Conservation (phyloP, 2,888 invertebrate genomes). For the Eupeodes latifasciatus region DNA sequence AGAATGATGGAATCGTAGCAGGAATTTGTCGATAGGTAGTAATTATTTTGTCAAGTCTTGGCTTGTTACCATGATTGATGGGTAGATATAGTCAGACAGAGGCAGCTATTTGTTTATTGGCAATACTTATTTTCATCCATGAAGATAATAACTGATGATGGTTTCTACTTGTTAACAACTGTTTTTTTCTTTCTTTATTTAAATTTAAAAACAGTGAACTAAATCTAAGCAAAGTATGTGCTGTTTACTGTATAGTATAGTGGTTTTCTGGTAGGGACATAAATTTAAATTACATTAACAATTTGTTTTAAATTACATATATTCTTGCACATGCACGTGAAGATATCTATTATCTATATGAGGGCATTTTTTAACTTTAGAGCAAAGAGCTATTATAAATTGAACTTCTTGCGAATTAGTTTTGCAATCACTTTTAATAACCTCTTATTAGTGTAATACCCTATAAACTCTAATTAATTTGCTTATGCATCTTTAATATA, state of each 20-base stretch:
- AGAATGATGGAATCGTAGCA: constrained; percentile 43
- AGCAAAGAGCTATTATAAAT: too few relatives aligned
- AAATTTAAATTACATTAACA: background rate
- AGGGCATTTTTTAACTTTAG: too few relatives aligned
- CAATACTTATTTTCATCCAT: constrained; percentile 12
- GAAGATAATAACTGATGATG: constrained; percentile 39
- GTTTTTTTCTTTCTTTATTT: background rate
- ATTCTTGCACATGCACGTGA: background rate
- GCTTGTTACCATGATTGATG: constrained; percentile 71
- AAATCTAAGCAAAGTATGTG: background rate
- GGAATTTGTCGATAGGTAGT: constrained; percentile 54
- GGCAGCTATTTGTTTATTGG: constrained; percentile 60
- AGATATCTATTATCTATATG: too few relatives aligned
- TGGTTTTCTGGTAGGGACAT: background rate
- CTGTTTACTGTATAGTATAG: background rate
- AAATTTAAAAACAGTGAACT: background rate
- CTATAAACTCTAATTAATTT: too few relatives aligned
- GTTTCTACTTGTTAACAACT: background rate
- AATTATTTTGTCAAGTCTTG: constrained; percentile 37
- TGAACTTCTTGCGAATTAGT: too few relatives aligned
- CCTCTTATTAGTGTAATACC: too few relatives aligned
- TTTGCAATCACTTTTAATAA: too few relatives aligned
- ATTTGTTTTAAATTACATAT: background rate
- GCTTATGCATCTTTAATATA: too few relatives aligned
- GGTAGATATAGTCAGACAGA: constrained; percentile 14